A percentile compares a stretch with the other conserved stretches of the same genome.
Evolutionary conservation across 2,797 vertebrate genomes (phyloP).

Genomic region (Apogon talboti): DNA sequence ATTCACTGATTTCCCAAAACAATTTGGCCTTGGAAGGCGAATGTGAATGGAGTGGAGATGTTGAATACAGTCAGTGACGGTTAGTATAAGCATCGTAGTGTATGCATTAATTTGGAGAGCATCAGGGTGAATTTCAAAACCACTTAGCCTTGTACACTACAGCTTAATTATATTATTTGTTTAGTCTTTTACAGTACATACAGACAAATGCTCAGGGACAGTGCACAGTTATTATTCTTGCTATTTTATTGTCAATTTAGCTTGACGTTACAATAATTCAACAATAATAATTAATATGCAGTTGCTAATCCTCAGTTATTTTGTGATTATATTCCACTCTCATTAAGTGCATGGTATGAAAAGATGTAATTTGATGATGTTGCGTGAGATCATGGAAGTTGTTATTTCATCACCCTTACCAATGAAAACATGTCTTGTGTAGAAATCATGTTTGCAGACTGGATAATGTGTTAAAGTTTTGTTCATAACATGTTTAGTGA

Average conservation of each 20-base stretch:
- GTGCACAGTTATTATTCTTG: conserved; percentile 1
- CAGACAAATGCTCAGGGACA: neutral
- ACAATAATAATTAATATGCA: too few relatives aligned
- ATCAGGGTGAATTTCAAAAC: conserved; percentile 9
- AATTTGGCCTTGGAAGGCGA: conserved; percentile 19
- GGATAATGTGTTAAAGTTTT: too few relatives aligned
- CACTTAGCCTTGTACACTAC: conserved; percentile 5
- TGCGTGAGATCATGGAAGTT: too few relatives aligned
- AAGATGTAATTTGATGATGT: too few relatives aligned
- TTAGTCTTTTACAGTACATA: neutral
- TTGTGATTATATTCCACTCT: neutral
- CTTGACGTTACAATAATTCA: too few relatives aligned
- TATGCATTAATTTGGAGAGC: conserved; percentile 5
- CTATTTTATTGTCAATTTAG: neutral
- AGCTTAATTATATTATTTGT: conserved; percentile 14
- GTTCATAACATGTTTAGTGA: too few relatives aligned
- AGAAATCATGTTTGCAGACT: too few relatives aligned
- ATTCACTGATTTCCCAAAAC: conserved; percentile 5
- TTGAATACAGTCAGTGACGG: neutral
- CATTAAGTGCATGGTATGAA: neutral
- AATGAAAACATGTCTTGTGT: too few relatives aligned
- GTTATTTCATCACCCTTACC: too few relatives aligned
- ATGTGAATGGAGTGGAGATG: neutral
- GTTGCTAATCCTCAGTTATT: too few relatives aligned
- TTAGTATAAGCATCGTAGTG: neutral